Conservation (phyloP, 2,113 vertebrate species). For the Hiodon tergisus region DNA sequence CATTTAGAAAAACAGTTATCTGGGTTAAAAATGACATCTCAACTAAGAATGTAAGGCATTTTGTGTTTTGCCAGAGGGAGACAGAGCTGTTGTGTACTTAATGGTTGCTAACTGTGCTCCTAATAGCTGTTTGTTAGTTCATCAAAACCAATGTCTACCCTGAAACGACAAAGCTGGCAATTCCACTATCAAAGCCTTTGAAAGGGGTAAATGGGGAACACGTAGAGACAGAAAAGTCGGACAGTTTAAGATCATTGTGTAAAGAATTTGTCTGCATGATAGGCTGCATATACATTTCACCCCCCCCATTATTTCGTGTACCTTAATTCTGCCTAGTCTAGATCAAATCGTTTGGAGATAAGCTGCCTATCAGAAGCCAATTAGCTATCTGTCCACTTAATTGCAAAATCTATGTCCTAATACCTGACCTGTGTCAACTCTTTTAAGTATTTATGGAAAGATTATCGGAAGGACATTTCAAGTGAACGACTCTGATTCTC, state of each 20-base stretch:
- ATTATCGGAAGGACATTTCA: background rate
- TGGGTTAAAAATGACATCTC: background rate
- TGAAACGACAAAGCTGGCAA: too few species aligned
- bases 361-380: background rate
- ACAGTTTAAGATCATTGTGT: background rate
- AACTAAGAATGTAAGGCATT: background rate
- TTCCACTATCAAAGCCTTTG: background rate
- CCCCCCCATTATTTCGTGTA: background rate
- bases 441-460: background rate
- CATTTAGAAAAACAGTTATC: background rate
- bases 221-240: background rate
- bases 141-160: too few species aligned
- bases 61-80: background rate
- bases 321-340: background rate
- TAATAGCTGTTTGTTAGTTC: background rate
- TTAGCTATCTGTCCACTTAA: background rate
- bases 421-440: background rate
- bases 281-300: too few species aligned
- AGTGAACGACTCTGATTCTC: background rate
- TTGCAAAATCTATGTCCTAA: background rate
- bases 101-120: background rate
- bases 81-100: background rate
- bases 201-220: background rate
- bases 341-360: background rate
- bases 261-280: too few species aligned